Conservation (phyloP, 2,888 invertebrate species). For the Andrena haemorrhoa region DNA sequence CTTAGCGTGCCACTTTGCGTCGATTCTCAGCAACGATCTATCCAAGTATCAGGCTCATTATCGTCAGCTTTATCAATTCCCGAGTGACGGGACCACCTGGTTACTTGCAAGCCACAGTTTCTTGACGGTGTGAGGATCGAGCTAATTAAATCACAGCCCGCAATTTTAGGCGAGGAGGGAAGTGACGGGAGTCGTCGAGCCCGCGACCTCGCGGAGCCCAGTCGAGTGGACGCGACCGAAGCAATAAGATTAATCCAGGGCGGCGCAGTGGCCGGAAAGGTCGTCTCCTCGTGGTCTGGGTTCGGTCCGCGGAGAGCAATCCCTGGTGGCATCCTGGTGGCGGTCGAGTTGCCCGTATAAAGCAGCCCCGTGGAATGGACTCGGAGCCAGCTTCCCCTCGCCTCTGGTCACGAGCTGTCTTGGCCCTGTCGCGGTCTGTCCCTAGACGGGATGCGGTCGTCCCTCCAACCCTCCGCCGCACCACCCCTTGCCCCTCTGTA, state of each 20-base stretch:
- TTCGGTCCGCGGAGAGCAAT: constrained; percentile 79
- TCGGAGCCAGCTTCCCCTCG: constrained; percentile 81
- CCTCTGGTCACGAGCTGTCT: constrained; percentile 75
- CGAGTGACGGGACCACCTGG: too few relatives aligned
- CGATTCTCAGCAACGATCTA: too few relatives aligned
- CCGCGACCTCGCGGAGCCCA: constrained; percentile 68
- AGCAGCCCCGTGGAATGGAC: constrained; percentile 72
- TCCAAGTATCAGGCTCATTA: background rate
- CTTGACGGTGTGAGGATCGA: constrained; percentile 1
- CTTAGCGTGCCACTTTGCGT: too few relatives aligned
- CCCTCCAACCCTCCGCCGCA: constrained; percentile 68
- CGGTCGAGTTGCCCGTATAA: constrained; percentile 79
- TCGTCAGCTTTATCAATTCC: background rate
- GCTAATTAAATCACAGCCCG: constrained; percentile 31
- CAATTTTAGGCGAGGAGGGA: constrained; percentile 15
- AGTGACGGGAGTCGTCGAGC: constrained; percentile 69
- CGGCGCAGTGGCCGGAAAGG: constrained; percentile 68
- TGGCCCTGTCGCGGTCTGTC: constrained; percentile 81
- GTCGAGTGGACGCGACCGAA: constrained; percentile 70
- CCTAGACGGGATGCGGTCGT: constrained; percentile 80
- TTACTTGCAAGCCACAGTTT: constrained; percentile 2
- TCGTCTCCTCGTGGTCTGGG: constrained; percentile 72
- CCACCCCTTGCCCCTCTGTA: constrained; percentile 74
- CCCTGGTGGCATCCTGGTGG: constrained; percentile 65
- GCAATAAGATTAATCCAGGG: constrained; percentile 84